Conservation (phyloP, 1,140 invertebrate genomes). For the Drosophila grimshawi region DNA sequence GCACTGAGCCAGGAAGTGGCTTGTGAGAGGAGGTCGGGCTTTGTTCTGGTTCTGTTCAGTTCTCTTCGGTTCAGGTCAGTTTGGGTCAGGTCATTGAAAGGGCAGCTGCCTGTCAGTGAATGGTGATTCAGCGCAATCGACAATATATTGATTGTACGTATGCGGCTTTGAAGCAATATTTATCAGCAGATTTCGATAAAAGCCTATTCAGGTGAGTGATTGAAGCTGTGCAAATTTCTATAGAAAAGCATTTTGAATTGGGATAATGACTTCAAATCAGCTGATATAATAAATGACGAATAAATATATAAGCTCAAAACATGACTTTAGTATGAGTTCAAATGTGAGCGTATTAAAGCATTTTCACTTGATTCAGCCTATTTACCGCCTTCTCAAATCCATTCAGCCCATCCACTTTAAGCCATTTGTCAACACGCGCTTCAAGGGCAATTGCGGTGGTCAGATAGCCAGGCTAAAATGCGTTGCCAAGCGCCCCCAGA, state of each 20-base stretch:
- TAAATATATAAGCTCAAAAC: neutral
- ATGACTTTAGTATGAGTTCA: neutral
- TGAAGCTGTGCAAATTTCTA: conserved; percentile 3
- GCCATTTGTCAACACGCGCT: conserved; percentile 66
- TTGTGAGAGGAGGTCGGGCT: neutral
- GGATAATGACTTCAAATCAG: conserved; percentile 1
- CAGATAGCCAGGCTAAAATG: conserved; percentile 53
- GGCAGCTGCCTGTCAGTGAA: conserved; percentile 1
- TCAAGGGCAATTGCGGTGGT: neutral
- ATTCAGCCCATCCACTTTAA: conserved; percentile 50
- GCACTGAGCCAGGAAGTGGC: conserved; percentile 50
- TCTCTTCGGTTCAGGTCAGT: neutral
- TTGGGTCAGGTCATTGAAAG: neutral
- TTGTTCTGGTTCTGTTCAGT: neutral
- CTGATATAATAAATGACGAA: neutral
- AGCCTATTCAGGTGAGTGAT: conserved; percentile 10
- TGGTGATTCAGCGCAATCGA: conserved; percentile 64
- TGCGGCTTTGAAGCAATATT: conserved; percentile 46
- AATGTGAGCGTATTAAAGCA: conserved; percentile 9
- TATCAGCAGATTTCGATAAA: conserved; percentile 50
- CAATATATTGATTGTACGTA: conserved; percentile 61
- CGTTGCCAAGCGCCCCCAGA: conserved; percentile 40
- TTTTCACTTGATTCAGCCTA: conserved; percentile 16
- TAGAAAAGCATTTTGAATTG: conserved; percentile 11
- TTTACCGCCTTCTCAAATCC: conserved; percentile 1